Percentiles rank a stretch among this genome's conserved stretches.
Evolutionary conservation across 2,113 vertebrate genomes (phyloP).

Genomic region (Oncorhynchus tshawytscha): DNA sequence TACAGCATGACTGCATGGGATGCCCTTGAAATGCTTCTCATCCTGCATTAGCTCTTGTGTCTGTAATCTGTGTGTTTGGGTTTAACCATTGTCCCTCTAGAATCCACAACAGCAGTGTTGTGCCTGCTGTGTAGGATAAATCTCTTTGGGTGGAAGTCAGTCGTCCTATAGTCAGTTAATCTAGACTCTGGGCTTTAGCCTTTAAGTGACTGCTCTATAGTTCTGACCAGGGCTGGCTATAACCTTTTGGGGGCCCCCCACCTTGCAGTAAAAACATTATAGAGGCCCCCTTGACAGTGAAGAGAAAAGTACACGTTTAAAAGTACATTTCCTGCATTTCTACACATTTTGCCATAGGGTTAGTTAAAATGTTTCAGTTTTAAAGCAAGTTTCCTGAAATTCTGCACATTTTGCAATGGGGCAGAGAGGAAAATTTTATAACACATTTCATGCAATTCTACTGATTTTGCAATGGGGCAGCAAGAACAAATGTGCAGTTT

Average conservation of each 20-base stretch:
- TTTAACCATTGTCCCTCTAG: conserved; percentile 37
- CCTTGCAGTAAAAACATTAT: too few relatives aligned
- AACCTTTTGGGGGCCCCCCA: conserved; percentile 41
- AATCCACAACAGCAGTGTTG: conserved; percentile 28
- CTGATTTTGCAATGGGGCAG: too few relatives aligned
- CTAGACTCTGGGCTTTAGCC: conserved; percentile 52
- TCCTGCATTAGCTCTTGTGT: conserved; percentile 33
- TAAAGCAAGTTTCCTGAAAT: too few relatives aligned
- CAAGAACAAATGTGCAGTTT: too few relatives aligned
- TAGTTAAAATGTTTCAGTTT: too few relatives aligned
- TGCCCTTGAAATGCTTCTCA: conserved; percentile 20
- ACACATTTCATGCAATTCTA: too few relatives aligned
- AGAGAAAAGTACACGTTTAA: too few relatives aligned
- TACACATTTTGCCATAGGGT: too few relatives aligned
- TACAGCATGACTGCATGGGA: neutral
- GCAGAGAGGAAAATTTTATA: too few relatives aligned
- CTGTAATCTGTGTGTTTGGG: conserved; percentile 27
- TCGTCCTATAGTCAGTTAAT: conserved; percentile 47
- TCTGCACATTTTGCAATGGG: too few relatives aligned
- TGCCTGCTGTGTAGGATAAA: conserved; percentile 40
- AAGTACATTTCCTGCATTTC: too few relatives aligned
- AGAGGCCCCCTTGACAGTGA: too few relatives aligned
- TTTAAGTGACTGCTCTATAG: conserved; percentile 59
- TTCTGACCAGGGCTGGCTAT: conserved; percentile 21
- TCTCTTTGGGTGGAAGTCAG: conserved; percentile 44